Evolutionary conservation across 1,140 invertebrate species (phyloP), one percentile per base, ranked within the genome.

Genomic region (Atta cephalotes): DNA sequence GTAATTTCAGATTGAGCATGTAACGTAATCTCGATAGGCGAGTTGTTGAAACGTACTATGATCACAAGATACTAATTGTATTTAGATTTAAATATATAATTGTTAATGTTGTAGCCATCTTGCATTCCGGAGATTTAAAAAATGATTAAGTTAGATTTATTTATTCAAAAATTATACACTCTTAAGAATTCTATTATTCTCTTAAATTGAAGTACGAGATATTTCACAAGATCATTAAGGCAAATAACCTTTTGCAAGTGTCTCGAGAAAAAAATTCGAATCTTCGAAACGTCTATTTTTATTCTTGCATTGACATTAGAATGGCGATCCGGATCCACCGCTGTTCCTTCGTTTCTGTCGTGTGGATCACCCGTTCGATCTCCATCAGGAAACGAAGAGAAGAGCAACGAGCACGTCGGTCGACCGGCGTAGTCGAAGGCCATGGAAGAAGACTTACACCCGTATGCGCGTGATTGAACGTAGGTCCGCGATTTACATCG

Each of bases 401-500:
- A 66, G 60, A 49, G 82, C 85, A 86, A 25, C 76, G 66, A 87
- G 79, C 66, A 85, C 60, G 89, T 89, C 88, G 89, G 87, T 89
- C 87, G 58, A 65, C 76, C 86, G 51, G 72, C 72, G 78, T 78
- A 89, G 92, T 90, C 92, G 91, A 92, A 92, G 93, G 89, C 87
- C 91, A 91, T 89, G 90, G 80, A 84, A 76, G 80, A 91, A 90
- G 89, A 89, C 87, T 89, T 85, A 89, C 84, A 87, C 89, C 77
- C 86, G 82, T 89, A 89, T 87, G 91, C 92, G 91, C 93, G 92
- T 94, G 93, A 94, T 94, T 93, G 92, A 94, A 93, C 93, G 92
- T 91, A 88, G 90, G 84, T 85, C 90, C 90, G 92, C 93, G 93
- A 94, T 94, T 94, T 93, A 94, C 93, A 94, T 94, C 92, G 93